Conservation (phyloP, 2,797 vertebrate species). For the Netta rufina region DNA sequence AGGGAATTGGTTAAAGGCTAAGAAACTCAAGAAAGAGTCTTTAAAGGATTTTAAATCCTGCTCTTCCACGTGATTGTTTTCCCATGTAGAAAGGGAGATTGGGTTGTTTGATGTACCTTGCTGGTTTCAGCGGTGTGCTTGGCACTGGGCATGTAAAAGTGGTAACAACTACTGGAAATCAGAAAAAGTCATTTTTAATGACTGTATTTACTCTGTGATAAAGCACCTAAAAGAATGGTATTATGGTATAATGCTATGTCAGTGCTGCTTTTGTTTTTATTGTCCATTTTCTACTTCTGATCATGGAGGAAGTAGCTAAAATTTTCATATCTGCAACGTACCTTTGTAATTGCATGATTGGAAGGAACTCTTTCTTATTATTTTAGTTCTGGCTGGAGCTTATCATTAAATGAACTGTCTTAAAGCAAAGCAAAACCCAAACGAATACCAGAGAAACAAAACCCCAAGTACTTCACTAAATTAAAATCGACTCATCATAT, state of each 20-base stretch:
- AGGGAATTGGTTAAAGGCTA: background rate
- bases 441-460: background rate
- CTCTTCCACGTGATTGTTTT: background rate
- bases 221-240: background rate
- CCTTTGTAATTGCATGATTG: background rate
- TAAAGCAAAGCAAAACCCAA: background rate
- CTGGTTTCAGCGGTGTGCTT: background rate
- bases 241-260: background rate
- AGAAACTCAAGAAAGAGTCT: background rate
- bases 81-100: background rate
- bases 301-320: background rate
- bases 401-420: background rate
- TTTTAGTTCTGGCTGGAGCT: background rate
- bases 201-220: background rate
- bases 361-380: background rate
- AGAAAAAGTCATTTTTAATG: background rate
- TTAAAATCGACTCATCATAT: background rate
- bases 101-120: background rate
- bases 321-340: background rate
- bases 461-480: background rate
- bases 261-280: background rate
- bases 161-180: background rate
- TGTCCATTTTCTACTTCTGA: background rate
- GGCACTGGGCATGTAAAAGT: background rate
- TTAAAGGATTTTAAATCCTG: background rate